Evolutionary conservation across 2,113 vertebrate genomes (phyloP).

Genomic region (Mormoops blainvillei): DNA sequence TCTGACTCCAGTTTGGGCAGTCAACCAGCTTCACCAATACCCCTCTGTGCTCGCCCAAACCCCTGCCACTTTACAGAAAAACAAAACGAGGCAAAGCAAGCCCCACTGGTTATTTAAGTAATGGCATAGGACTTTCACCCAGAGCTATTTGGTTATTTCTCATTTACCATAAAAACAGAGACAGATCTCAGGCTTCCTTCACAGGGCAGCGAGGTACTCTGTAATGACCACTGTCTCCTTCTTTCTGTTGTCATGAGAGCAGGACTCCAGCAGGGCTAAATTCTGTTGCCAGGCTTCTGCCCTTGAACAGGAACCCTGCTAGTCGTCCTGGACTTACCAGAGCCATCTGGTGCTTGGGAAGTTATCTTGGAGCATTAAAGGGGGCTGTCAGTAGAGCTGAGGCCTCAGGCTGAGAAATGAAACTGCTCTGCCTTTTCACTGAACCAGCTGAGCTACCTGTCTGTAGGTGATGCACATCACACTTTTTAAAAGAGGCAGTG

Average conservation of each 20-base stretch:
- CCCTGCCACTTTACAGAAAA: not conserved
- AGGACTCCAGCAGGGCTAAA: not conserved
- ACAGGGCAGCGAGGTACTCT: not conserved
- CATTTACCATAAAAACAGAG: not conserved
- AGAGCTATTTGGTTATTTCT: not conserved
- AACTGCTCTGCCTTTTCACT: constrained; percentile 45
- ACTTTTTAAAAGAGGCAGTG: constrained; percentile 66
- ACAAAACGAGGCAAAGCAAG: not conserved
- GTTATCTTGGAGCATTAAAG: constrained; percentile 17
- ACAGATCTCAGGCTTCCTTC: not conserved
- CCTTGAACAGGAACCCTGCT: not conserved
- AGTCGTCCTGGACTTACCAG: constrained; percentile 64
- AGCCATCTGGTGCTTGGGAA: constrained; percentile 13
- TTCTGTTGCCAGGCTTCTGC: not conserved
- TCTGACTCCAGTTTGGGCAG: not conserved
- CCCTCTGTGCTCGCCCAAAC: not conserved
- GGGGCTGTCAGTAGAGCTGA: constrained; percentile 29
- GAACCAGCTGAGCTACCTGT: constrained; percentile 63
- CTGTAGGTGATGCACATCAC: constrained; percentile 69
- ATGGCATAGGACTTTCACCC: not conserved
- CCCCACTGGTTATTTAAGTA: not conserved
- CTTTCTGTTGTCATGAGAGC: not conserved
- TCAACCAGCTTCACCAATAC: not conserved
- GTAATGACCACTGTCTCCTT: not conserved
- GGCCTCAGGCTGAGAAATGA: constrained; percentile 2